Evolutionary conservation across 1,140 invertebrate genomes (phyloP).

Genomic region (Druon quercuslanigerum): DNA sequence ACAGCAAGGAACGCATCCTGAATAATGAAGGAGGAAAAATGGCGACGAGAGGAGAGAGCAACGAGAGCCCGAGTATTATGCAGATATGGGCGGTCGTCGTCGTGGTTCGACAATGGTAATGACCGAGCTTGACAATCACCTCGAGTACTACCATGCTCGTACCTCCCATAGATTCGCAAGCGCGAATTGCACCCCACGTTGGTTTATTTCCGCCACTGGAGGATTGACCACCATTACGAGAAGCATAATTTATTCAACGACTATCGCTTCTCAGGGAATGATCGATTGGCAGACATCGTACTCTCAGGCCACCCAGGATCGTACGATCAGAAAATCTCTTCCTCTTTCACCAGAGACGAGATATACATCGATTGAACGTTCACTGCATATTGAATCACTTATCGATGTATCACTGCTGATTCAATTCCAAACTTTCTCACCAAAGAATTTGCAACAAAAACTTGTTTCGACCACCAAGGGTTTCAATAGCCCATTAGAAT

Average conservation of each 20-base stretch:
- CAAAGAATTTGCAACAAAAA: not conserved
- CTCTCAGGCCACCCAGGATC: slow-evolving; percentile 23
- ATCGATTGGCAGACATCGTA: slow-evolving; percentile 50
- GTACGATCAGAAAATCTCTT: slow-evolving; percentile 14
- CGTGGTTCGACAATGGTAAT: slow-evolving; percentile 52
- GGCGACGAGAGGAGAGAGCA: slow-evolving; percentile 49
- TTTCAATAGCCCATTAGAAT: too few species aligned
- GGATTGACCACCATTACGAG: slow-evolving; percentile 58
- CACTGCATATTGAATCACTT: slow-evolving; percentile 14
- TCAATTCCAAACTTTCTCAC: not conserved
- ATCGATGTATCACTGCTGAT: not conserved
- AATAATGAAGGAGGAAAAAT: slow-evolving; percentile 55
- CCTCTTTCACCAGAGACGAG: slow-evolving; percentile 1
- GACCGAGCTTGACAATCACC: slow-evolving; percentile 60
- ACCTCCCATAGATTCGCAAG: slow-evolving; percentile 44
- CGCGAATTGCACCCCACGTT: slow-evolving; percentile 40
- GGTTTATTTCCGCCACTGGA: slow-evolving; percentile 50
- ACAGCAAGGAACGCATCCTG: slow-evolving; percentile 40
- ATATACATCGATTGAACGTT: not conserved
- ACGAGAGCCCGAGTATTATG: slow-evolving; percentile 50
- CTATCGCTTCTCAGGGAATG: slow-evolving; percentile 57
- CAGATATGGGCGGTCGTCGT: slow-evolving; percentile 52
- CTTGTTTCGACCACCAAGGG: too few species aligned
- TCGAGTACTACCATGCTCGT: slow-evolving; percentile 26
- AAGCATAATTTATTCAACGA: slow-evolving; percentile 66